Evolutionary conservation across 2,797 vertebrate species (phyloP).

Genomic region (Hippocampus kuda): DNA sequence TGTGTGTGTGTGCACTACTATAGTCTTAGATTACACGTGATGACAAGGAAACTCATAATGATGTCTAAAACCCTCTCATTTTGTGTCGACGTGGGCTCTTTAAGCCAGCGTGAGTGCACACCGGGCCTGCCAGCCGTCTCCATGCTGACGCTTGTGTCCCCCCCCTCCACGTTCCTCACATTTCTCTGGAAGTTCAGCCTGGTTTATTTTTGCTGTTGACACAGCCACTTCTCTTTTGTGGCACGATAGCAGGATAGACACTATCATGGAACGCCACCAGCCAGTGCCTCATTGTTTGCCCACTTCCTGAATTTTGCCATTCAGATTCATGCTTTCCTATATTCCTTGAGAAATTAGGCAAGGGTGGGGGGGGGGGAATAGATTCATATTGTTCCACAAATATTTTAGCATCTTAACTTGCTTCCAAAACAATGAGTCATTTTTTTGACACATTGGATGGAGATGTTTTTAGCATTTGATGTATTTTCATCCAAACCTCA

Average conservation of each 20-base stretch:
- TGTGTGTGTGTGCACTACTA: neutral
- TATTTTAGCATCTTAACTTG: no score
- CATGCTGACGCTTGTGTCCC: conserved; percentile 51
- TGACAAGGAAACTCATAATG: neutral
- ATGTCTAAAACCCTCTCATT: neutral
- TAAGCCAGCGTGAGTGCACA: conserved; percentile 12
- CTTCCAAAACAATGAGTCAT: no score
- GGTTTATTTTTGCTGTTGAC: conserved; percentile 1
- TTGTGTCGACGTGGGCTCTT: neutral
- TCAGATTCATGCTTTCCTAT: neutral
- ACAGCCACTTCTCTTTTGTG: neutral
- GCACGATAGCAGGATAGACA: neutral
- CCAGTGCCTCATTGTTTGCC: neutral
- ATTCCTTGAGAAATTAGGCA: neutral
- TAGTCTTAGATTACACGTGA: neutral
- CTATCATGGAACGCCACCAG: neutral
- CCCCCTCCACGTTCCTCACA: conserved; percentile 19
- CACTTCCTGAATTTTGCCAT: neutral
- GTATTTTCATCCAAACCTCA: no score
- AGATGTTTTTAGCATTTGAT: no score
- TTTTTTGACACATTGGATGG: no score
- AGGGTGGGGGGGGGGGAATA: no score
- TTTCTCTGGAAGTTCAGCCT: conserved; percentile 31
- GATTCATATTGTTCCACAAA: no score
- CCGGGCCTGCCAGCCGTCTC: conserved; percentile 44